Evolutionary conservation across 64 coral and sea anemone genomes (phyloP).

Genomic region (Pocillopora damicornis): DNA sequence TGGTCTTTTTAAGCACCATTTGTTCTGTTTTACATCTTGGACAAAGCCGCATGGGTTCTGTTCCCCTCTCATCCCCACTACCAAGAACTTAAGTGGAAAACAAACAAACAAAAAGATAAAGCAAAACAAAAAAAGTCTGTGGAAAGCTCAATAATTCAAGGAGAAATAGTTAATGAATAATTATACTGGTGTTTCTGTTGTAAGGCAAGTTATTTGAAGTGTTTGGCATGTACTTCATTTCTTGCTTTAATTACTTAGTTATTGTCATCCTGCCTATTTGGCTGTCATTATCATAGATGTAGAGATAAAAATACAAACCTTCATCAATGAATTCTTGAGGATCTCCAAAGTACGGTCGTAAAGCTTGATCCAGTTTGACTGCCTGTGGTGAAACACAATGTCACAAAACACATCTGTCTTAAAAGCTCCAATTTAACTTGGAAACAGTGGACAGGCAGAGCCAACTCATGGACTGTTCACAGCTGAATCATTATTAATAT

Average conservation of each 20-base stretch:
- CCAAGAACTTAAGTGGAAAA: slow-evolving; percentile 15
- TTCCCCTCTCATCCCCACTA: slow-evolving; percentile 24
- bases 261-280: too few species aligned
- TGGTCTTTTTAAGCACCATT: slow-evolving; percentile 76
- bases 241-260: too few species aligned
- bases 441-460: too few species aligned
- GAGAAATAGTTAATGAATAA: too few species aligned
- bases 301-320: background rate
- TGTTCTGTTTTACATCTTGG: slow-evolving; percentile 69
- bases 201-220: too few species aligned
- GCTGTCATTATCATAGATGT: too few species aligned
- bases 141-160: background rate
- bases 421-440: too few species aligned
- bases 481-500: too few species aligned
- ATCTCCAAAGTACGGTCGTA: slow-evolving; percentile 82
- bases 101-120: background rate
- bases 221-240: too few species aligned
- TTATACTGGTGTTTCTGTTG: too few species aligned
- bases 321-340: slow-evolving; percentile 75
- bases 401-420: background rate
- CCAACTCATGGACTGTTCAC: too few species aligned
- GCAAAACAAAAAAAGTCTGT: background rate
- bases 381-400: slow-evolving; percentile 44
- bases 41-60: slow-evolving; percentile 48
- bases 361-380: slow-evolving; percentile 85